phyloP scores from a whole-genome alignment of 1,140 invertebrate genomes.

The Calephelis virginiensis region DNA sequence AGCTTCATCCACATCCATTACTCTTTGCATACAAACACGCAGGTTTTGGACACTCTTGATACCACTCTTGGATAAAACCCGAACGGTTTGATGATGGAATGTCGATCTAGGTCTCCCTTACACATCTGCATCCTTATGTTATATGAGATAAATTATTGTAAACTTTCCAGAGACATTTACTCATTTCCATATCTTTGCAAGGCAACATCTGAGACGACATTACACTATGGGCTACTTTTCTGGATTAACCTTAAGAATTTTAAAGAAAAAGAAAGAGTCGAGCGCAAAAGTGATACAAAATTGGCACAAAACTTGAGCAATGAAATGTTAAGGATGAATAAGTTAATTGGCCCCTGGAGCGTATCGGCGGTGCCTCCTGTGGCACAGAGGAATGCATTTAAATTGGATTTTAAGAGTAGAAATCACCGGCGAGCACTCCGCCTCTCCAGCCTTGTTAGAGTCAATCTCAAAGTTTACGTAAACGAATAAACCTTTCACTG shows the following conservation, averaged over 20 bases:
- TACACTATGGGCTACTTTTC: no score
- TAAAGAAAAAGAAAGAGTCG: slow-evolving; percentile 8
- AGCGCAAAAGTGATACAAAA: slow-evolving; percentile 35
- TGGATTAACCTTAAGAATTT: neutral
- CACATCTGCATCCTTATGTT: no score
- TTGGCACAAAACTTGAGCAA: slow-evolving; percentile 65
- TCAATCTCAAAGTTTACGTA: slow-evolving; percentile 77
- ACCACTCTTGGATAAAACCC: no score
- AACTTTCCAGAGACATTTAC: no score
- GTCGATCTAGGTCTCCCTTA: no score
- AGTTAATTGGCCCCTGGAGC: slow-evolving; percentile 74
- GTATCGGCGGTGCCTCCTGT: slow-evolving; percentile 71
- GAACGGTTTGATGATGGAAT: no score
- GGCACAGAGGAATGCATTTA: slow-evolving; percentile 77
- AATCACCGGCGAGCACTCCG: slow-evolving; percentile 67
- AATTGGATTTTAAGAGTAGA: slow-evolving; percentile 78
- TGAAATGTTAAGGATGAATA: slow-evolving; percentile 77
- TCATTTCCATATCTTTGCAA: no score
- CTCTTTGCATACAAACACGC: no score
- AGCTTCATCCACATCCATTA: no score
- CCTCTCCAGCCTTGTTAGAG: slow-evolving; percentile 71
- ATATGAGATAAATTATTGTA: no score
- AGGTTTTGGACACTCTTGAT: no score
- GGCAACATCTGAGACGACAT: no score
- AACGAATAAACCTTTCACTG: slow-evolving; percentile 67